Conservation (phyloP, 2,113 vertebrate species). For the Galeopterus variegatus region DNA sequence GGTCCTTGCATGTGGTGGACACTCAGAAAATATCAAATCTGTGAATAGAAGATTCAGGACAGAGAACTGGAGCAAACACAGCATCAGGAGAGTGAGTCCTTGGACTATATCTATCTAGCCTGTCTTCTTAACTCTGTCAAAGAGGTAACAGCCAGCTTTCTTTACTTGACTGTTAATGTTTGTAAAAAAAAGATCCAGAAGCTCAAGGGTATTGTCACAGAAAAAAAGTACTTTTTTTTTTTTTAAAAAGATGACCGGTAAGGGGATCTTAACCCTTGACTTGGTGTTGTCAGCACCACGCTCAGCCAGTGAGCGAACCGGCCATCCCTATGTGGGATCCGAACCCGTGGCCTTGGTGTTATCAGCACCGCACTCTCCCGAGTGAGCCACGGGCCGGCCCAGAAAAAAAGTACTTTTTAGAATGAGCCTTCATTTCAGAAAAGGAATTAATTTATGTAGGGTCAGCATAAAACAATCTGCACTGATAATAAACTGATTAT, state of each 20-base stretch:
- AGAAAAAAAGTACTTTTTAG: background rate
- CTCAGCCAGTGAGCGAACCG: too few relatives aligned
- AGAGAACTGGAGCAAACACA: background rate
- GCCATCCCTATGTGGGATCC: too few relatives aligned
- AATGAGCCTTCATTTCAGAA: background rate
- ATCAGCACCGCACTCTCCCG: too few relatives aligned
- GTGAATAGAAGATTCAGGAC: rapidly evolving
- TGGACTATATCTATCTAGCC: background rate
- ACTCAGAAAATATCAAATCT: background rate
- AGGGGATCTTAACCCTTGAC: too few relatives aligned
- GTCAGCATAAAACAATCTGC: background rate
- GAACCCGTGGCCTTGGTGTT: too few relatives aligned
- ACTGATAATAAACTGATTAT: background rate
- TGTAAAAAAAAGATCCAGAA: background rate
- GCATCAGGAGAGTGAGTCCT: background rate
- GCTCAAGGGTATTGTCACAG: background rate
- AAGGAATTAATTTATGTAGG: background rate
- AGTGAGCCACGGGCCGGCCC: too few relatives aligned
- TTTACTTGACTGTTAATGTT: background rate
- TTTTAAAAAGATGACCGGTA: too few relatives aligned
- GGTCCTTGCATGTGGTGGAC: background rate
- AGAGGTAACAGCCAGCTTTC: background rate
- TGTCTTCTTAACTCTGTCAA: background rate
- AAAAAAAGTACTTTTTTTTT: background rate
- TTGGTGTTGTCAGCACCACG: too few relatives aligned